Percentiles rank a stretch among this genome's conserved stretches.
These are phyloP conservation scores for Lophochroa leadbeateri DNA, from an alignment of 2,113 vertebrate species.

Conservation along the genomic window DNA sequence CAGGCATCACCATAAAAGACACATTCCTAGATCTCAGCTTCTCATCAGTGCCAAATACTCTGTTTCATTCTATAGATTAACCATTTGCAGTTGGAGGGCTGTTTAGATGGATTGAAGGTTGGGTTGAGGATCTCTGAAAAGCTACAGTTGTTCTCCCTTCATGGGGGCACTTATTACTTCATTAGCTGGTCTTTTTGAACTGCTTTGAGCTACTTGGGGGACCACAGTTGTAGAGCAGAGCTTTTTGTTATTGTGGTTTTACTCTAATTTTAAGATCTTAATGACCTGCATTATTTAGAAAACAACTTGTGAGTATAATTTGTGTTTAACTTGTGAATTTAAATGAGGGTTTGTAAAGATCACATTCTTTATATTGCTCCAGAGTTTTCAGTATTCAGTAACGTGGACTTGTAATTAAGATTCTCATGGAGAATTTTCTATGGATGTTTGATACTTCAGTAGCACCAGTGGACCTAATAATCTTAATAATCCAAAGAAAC, in stretches of 20 bases:
- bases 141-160: not conserved
- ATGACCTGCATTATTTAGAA: not conserved
- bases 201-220: not conserved
- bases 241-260: not conserved
- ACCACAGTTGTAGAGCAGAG: not conserved
- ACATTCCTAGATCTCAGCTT: not conserved
- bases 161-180: not conserved
- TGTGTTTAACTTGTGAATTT: not conserved
- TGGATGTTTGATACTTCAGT: not conserved
- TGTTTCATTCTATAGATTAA: not conserved
- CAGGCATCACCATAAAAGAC: fast-evolving
- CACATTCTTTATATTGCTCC: not conserved
- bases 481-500: not conserved
- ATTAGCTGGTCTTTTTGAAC: not conserved
- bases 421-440: not conserved
- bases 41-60: not conserved
- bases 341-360: not conserved
- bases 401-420: not conserved
- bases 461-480: not conserved
- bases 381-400: not conserved
- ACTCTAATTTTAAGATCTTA: not conserved
- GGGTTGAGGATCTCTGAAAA: not conserved
- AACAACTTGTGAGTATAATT: not conserved
- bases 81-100: not conserved
- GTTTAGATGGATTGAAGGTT: not conserved